Evolutionary conservation across 37 sponge, comb jelly and placozoan species (phyloP).

Genomic region (Theonella swinhoei): DNA sequence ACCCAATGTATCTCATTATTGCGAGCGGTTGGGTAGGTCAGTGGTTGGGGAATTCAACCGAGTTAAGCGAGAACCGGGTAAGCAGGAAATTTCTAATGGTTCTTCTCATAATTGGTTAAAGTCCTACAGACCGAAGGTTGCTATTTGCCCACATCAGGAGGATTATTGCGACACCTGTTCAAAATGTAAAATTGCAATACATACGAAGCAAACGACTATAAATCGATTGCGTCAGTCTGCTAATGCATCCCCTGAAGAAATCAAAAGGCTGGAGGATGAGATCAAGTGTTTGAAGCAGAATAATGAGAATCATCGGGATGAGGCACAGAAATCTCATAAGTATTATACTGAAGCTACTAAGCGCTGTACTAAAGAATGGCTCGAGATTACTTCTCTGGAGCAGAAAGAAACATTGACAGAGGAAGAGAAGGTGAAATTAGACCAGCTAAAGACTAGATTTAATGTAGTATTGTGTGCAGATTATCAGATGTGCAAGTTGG

Average conservation of each 20-base stretch:
- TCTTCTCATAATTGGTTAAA: neutral
- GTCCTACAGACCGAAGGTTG: too few relatives aligned
- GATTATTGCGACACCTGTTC: constrained; percentile 17
- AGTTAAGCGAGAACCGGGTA: neutral
- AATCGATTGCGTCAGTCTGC: neutral
- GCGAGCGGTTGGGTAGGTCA: neutral
- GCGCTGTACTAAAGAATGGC: too few relatives aligned
- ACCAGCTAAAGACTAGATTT: constrained; percentile 2
- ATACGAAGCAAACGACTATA: neutral
- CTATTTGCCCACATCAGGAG: too few relatives aligned
- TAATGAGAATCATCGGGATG: too few relatives aligned
- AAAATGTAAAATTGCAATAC: neutral
- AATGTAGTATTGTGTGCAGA: constrained; percentile 39
- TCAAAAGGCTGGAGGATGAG: too few relatives aligned
- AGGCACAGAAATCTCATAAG: too few relatives aligned
- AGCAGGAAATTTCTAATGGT: neutral
- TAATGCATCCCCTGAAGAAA: too few relatives aligned
- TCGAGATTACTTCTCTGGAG: too few relatives aligned
- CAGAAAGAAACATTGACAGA: neutral
- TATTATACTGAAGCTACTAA: too few relatives aligned
- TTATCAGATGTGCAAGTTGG: constrained; percentile 54
- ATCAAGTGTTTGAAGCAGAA: too few relatives aligned
- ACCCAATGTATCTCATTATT: neutral
- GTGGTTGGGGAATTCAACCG: constrained; percentile 7
- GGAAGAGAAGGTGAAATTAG: neutral